Base-by-base conservation (phyloP, 2,113 vertebrate species). In the Cygnus atratus region DNA sequence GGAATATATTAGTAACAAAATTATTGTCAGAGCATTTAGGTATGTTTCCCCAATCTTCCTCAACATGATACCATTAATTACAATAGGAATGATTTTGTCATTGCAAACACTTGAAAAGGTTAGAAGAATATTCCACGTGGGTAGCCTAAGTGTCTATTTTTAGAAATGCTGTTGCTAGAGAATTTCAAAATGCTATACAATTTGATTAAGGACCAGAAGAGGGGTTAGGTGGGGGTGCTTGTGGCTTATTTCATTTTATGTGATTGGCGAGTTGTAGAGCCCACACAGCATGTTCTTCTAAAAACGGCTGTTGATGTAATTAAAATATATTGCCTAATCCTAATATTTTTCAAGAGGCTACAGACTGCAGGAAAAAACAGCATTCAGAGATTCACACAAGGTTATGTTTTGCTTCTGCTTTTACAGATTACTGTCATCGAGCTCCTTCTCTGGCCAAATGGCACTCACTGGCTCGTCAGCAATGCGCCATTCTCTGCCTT, bases 1-100 rank as follows among this genome's bases (percentile, higher is more conserved):
- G 96, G 97, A 98, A 98, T 98, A 97, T 97, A 97, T 97, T 98
- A 97, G 95, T 95, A 96, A 97, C 95, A 97, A 97, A 98, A 97
- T 97, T 97, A 98, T 97, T 93, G 93, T 96, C 96, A 95, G 92
- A 92, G 92, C 96, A 96, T 97, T 96, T 94, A 95, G 97, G 96
- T 97, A 84, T 92, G 61, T 97, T 98, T 97, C 78, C 87, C 55
- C 84, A 71, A 94, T 97, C 97, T 97, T 95, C 82, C 91, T 95
- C 85, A 96, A 85, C 70, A 65, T 43, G 87, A 92, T 67, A 68
- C 52, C 94, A 95, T 97, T 97, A 98, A 97, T 97, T 97, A 97
- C 80, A 97, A 94, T 82, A 88, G 92, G 94, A 97, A 93, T 44
- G 88, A 88, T 95, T 96, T 96, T 95, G 88, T 95, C 93, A 97